Evolutionary conservation across 2,113 vertebrate species (phyloP).

Genomic region (Phrynosoma blainvillii): DNA sequence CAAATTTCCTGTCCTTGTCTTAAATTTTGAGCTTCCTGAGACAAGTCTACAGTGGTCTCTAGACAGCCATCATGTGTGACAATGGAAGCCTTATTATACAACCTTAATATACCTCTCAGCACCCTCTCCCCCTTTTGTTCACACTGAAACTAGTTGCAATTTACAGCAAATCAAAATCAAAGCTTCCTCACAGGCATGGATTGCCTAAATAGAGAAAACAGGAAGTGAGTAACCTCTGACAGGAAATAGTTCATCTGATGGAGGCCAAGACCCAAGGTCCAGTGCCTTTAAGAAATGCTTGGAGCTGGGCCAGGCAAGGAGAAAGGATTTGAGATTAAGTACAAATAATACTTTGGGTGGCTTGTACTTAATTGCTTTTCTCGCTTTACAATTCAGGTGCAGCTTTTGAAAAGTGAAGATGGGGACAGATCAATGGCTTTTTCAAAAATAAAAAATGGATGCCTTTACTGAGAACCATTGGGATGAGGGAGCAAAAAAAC

Average conservation of each 20-base stretch:
- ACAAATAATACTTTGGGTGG: accelerated
- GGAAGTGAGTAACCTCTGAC: conserved; percentile 86
- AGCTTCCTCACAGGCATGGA: conserved; percentile 71
- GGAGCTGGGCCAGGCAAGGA: conserved; percentile 44
- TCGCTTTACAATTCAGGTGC: accelerated
- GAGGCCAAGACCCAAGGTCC: conserved; percentile 68
- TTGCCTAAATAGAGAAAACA: conserved; percentile 81
- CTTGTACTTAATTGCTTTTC: conserved; percentile 15
- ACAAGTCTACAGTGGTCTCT: conserved; percentile 32
- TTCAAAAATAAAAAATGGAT: accelerated
- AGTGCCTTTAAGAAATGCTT: conserved; percentile 47
- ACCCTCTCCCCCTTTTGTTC: conserved; percentile 45
- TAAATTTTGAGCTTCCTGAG: conserved; percentile 56
- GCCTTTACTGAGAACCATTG: not conserved
- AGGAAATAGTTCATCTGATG: conserved; percentile 88
- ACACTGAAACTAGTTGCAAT: conserved; percentile 76
- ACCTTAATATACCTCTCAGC: conserved; percentile 50
- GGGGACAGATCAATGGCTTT: not conserved
- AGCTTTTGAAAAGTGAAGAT: not conserved
- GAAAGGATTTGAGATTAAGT: not conserved
- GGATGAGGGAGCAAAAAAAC: not conserved
- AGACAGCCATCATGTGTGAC: conserved; percentile 19
- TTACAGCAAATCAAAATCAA: conserved; percentile 74
- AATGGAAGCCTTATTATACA: conserved; percentile 14
- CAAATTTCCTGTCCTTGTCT: conserved; percentile 6